Evolutionary conservation across 2,113 vertebrate genomes (phyloP).

Genomic region (Gila orcuttii): DNA sequence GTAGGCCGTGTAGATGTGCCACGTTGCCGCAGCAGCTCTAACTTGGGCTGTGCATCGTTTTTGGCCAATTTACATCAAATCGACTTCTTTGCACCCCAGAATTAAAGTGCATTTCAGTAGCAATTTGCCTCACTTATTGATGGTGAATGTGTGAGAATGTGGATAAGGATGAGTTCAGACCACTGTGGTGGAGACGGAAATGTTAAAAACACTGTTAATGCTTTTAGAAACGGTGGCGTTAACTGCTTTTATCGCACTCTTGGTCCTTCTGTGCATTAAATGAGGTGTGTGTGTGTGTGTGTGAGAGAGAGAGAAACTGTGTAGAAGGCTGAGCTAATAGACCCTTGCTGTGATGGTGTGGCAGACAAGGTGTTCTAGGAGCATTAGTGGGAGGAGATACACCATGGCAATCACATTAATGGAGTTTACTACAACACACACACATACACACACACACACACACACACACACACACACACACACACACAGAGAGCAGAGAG

Average conservation of each 20-base stretch:
- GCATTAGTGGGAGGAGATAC: conserved; percentile 30
- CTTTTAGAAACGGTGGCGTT: neutral
- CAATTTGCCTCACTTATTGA: neutral
- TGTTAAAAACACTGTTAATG: neutral
- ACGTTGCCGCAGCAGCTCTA: conserved; percentile 9
- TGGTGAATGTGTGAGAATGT: neutral
- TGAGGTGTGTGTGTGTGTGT: neutral
- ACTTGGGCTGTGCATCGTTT: neutral
- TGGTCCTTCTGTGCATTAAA: neutral
- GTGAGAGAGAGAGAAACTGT: neutral
- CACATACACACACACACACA: neutral
- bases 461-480: neutral
- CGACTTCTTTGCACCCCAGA: neutral
- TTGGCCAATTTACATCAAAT: neutral
- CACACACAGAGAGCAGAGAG: too few relatives aligned
- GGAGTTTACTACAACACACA: neutral
- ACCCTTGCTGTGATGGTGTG: conserved; percentile 24
- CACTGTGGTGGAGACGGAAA: neutral
- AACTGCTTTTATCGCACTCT: neutral
- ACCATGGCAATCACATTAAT: conserved; percentile 48
- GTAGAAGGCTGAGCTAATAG: conserved; percentile 2
- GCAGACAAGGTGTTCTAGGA: conserved; percentile 21
- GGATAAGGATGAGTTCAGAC: neutral
- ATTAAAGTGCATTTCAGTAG: neutral
- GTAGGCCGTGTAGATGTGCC: conserved; percentile 2